phyloP scores from a whole-genome alignment of 2,888 invertebrate genomes.

The Anthoptus insignis region DNA sequence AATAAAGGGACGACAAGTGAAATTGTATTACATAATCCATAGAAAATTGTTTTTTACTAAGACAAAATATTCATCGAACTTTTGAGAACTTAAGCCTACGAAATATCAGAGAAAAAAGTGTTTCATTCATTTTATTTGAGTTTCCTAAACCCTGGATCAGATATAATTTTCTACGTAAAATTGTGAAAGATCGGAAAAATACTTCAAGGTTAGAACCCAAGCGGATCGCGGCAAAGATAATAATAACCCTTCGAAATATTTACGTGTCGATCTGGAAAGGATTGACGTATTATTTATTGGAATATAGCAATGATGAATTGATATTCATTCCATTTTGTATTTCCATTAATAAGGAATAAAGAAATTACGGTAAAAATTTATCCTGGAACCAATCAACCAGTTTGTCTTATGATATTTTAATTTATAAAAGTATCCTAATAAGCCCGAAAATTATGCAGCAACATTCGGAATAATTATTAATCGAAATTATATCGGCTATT shows the following conservation, averaged over 20 bases:
- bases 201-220: conserved; percentile 27
- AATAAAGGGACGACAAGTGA: background rate
- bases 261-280: conserved; percentile 22
- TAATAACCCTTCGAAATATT: conserved; percentile 33
- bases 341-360: background rate
- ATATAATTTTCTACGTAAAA: conserved; percentile 29
- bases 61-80: conserved; percentile 6
- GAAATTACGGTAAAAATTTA: background rate
- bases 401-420: no score
- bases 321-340: background rate
- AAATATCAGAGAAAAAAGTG: conserved; percentile 13
- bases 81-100: conserved; percentile 8
- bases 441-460: no score
- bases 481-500: no score
- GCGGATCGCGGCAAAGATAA: conserved; percentile 35
- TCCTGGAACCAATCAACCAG: no score
- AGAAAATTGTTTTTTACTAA: background rate
- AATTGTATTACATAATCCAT: conserved; percentile 1
- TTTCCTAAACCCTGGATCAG: conserved; percentile 19
- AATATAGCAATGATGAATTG: background rate
- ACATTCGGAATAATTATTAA: no score
- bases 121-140: conserved; percentile 23
- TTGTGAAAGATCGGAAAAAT: conserved; percentile 33
- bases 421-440: no score
- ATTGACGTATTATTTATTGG: conserved; percentile 9